Base-by-base conservation (phyloP, 2,888 invertebrate species). In the Dione vanillae region DNA sequence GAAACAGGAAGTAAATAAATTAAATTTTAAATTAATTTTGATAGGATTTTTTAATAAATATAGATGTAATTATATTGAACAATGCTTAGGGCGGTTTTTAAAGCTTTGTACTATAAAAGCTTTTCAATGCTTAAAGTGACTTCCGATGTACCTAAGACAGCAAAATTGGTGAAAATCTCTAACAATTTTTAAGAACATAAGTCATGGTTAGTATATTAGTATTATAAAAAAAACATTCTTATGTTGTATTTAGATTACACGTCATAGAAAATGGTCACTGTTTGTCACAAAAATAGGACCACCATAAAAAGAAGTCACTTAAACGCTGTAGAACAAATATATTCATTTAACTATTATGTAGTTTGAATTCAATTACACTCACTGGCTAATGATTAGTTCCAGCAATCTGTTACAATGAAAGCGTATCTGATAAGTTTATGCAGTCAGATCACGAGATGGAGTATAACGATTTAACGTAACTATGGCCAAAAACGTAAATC, bases 301-400 rank as follows among this genome's bases (percentile, higher is more conserved):
- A 41, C n/a, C n/a, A n/a, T n/a, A n/a, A n/a, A n/a, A n/a, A n/a
- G n/a, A 2, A 41, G 20, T 20, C 14, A 14, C 41, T 41, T 27
- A 8, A n/a, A 19, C 9, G 41, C 41, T 27, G n/a, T 14, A 27
- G 9, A 19, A 8, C n/a, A 20, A 20, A 27, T 45, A 35, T 16
- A 27, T n/a, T 35, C 16, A 16, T 14, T 12, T 27, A 61, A 9
- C 12, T 45, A 43, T 12, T 47, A 37, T 35, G 27, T 11, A 41
- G 41, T 49, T 62, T 49, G 35, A 47, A 47, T 35, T 47, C n/a
- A 62, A 62, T 35, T 49, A 47, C 16, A 62, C n/a, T 16, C 37
- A 64, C 1, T 64, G 64, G 49, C 47, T 64, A 49, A 49, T 49
- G 19, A 64, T 8, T 74, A 79, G 77, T 78, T 75, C 71, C 66